phyloP scores from a whole-genome alignment of 1,140 invertebrate genomes.

The silkworm (Bombyx mori) region ASM3026992v2 NC_085113.1:3112501-3113000 shows the following conservation, averaged over 20 bases:
- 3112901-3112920: constrained; percentile 30
- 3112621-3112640: too few relatives aligned
- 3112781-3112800: background rate
- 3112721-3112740: constrained; percentile 17
- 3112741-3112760: constrained; percentile 14
- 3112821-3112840: background rate
- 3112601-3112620: too few relatives aligned
- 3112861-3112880: background rate
- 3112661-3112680: too few relatives aligned
- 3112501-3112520: too few relatives aligned
- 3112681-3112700: too few relatives aligned
- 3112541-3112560: too few relatives aligned
- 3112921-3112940: constrained; percentile 42
- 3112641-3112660: too few relatives aligned
- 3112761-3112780: constrained; percentile 22
- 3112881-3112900: constrained; percentile 17
- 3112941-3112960: constrained; percentile 37
- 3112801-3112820: too few relatives aligned
- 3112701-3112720: background rate
- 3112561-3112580: too few relatives aligned
- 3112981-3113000: constrained; percentile 28
- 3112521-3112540: too few relatives aligned
- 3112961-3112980: constrained; percentile 18
- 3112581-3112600: too few relatives aligned
- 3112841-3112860: background rate